phyloP scores from a whole-genome alignment of 2,113 vertebrate genomes.

The Muntiacus muntjak region DNA sequence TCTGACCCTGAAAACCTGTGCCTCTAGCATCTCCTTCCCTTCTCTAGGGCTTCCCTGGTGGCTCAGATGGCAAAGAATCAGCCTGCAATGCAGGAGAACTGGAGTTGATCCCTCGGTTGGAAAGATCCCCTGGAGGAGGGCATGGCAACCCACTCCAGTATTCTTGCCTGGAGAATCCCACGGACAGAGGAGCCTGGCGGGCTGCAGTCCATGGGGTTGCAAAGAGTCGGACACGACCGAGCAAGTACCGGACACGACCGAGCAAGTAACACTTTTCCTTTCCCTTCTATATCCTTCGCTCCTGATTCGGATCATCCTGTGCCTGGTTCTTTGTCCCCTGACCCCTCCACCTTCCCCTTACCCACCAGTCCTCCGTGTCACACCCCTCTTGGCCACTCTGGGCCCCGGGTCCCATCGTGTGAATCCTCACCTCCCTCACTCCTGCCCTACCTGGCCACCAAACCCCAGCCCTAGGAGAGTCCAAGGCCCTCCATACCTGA shows the following conservation, averaged over 20 bases:
- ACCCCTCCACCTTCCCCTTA: background rate
- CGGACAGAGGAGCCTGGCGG: background rate
- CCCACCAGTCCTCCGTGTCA: rapidly evolving
- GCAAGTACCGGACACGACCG: rapidly evolving
- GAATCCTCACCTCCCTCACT: background rate
- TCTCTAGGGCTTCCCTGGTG: background rate
- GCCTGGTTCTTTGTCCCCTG: background rate
- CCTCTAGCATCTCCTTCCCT: background rate
- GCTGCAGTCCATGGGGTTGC: background rate
- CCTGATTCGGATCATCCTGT: no score
- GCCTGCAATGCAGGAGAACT: background rate
- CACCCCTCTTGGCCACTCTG: background rate
- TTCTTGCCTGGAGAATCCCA: background rate
- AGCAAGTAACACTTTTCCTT: background rate
- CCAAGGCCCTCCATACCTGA: background rate
- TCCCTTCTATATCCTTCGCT: rapidly evolving
- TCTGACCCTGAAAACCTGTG: background rate
- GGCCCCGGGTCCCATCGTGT: no score
- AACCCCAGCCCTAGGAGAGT: background rate
- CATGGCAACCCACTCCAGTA: background rate
- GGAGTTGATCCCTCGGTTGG: background rate
- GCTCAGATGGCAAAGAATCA: background rate
- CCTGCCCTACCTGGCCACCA: background rate
- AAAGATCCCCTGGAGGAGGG: background rate
- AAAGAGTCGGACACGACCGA: rapidly evolving